A percentile compares a stretch with the other conserved stretches of the same genome.
These are phyloP conservation scores for Hypomesus transpacificus DNA, from an alignment of 2,113 vertebrate species.

Conservation along the genomic window DNA sequence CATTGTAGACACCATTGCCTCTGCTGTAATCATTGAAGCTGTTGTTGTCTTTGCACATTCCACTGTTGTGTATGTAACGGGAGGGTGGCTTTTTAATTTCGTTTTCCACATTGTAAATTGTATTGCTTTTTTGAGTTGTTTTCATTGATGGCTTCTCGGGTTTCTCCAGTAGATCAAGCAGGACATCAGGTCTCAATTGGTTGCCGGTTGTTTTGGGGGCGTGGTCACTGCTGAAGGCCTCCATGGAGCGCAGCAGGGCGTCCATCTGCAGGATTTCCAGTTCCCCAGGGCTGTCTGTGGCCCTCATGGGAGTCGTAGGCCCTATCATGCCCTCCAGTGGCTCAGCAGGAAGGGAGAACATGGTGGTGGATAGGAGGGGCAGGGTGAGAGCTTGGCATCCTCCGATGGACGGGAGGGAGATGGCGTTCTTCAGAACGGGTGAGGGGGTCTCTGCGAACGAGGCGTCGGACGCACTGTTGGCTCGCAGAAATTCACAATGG, in stretches of 20 bases:
- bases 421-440: conserved; percentile 96
- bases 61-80: conserved; percentile 66
- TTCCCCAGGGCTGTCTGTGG: conserved; percentile 49
- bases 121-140: conserved; percentile 68
- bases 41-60: conserved; percentile 15
- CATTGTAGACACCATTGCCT: conserved; percentile 51
- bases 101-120: conserved; percentile 69
- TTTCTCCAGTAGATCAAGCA: conserved; percentile 69
- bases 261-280: conserved; percentile 69
- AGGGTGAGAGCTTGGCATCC: conserved; percentile 91
- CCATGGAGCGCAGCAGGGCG: conserved; percentile 64
- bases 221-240: conserved; percentile 58
- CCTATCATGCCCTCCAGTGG: conserved; percentile 74
- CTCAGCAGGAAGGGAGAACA: conserved; percentile 80
- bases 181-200: conserved; percentile 56
- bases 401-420: conserved; percentile 94
- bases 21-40: conserved; percentile 44
- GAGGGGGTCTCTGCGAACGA: conserved; percentile 88
- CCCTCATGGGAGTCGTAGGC: conserved; percentile 27
- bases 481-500: conserved; percentile 84
- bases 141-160: conserved; percentile 73
- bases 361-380: conserved; percentile 81
- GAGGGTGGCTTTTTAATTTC: conserved; percentile 70
- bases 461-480: conserved; percentile 93
- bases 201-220: conserved; percentile 44